Base-by-base conservation (phyloP, 2,888 invertebrate genomes). In the Phaonia tiefii region DNA sequence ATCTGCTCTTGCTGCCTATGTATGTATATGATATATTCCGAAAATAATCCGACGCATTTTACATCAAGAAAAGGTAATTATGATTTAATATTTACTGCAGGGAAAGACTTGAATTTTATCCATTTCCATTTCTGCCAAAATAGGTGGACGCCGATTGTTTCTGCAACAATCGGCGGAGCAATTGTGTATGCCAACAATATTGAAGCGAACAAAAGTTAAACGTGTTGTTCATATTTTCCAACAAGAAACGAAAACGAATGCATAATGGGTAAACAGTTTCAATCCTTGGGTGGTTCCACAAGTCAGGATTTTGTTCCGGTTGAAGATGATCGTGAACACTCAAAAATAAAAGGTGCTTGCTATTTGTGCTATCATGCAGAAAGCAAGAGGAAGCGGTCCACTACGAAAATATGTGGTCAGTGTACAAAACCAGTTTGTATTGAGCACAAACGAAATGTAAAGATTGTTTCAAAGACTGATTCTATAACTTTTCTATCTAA, bases 261-360 rank as follows among this genome's bases (percentile, higher is more conserved):
- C n/a, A n/a, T n/a, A 8, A 20, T 51, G 1, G 51, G 7, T 10
- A 15, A 11, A 60, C 26, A 26, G 37, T 39, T 26, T 5, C 31
- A 11, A 15, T 20, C 37, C 15, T 39, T 5, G 1, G 37, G 31
- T n/a, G 42, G 8, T 74, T 74, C n/a, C n/a, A n/a, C n/a, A n/a
- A n/a, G n/a, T n/a, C n/a, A n/a, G n/a, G n/a, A n/a, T n/a, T n/a
- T n/a, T 56, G 20, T 56, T 5, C 54, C 65, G 22, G 73, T 65
- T 54, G 73, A 65, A 46, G 72, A 72, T 11, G 72, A 72, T 44
- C 72, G 60, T n/a, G 72, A 46, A 11, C 72, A 72, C 46, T 72
- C 44, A 13, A 72, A n/a, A n/a, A n/a, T n/a, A n/a, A n/a, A n/a
- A n/a, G n/a, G n/a, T n/a, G n/a, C n/a, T n/a, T n/a, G n/a, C 15